Conservation (phyloP, 1,140 invertebrate species). For the Metaphire vulgaris region DNA sequence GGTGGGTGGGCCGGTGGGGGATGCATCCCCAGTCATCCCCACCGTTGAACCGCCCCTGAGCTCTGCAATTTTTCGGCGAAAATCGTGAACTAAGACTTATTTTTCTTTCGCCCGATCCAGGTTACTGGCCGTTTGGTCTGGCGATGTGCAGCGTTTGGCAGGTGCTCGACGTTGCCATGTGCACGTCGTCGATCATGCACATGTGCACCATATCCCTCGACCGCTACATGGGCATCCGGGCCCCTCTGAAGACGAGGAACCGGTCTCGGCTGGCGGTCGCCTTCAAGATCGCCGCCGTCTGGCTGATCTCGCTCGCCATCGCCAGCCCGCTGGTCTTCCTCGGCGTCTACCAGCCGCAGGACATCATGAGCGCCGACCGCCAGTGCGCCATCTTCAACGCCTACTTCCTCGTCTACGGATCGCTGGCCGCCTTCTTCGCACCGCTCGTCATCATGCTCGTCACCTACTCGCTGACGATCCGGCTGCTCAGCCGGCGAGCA, state of each 20-base stretch:
- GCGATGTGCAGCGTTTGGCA: slow-evolving; percentile 88
- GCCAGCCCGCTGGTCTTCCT: slow-evolving; percentile 75
- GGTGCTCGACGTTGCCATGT: slow-evolving; percentile 86
- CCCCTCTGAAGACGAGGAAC: slow-evolving; percentile 76
- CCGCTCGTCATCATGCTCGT: slow-evolving; percentile 91
- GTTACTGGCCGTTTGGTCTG: slow-evolving; percentile 82
- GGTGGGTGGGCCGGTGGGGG: no score
- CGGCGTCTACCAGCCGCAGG: slow-evolving; percentile 58
- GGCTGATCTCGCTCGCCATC: slow-evolving; percentile 76
- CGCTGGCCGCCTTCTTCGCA: slow-evolving; percentile 76
- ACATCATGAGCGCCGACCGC: slow-evolving; percentile 37
- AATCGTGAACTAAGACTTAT: no score
- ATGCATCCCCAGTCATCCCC: no score
- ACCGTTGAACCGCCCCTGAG: no score
- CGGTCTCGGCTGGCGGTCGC: slow-evolving; percentile 71
- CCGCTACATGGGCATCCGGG: slow-evolving; percentile 78
- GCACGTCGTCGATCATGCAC: slow-evolving; percentile 79
- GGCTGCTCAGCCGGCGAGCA: slow-evolving; percentile 18
- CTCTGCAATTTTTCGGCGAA: no score
- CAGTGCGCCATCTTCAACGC: slow-evolving; percentile 65
- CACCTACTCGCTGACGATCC: slow-evolving; percentile 70
- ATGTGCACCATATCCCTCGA: slow-evolving; percentile 51
- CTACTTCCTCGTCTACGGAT: slow-evolving; percentile 75
- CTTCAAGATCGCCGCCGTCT: slow-evolving; percentile 75
- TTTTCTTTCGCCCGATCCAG: no score